A percentile compares a stretch with the other conserved stretches of the same genome.
These are phyloP conservation scores for Amiota communis DNA, from an alignment of 2,888 invertebrate genomes.

Conservation along the genomic window DNA sequence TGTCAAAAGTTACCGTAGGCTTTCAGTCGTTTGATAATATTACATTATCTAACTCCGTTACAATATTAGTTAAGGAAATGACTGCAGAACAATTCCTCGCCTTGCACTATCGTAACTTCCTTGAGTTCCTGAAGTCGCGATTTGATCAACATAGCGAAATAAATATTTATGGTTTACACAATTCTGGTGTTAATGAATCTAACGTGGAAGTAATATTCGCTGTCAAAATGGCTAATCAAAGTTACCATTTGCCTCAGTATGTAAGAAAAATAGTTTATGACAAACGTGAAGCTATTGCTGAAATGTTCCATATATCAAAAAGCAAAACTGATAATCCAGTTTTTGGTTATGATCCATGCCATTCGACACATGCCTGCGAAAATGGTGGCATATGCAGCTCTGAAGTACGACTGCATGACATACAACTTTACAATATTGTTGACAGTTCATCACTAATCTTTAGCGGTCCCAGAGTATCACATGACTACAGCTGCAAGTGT, in stretches of 20 bases:
- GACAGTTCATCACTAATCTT: slow-evolving; percentile 88
- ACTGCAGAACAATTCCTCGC: slow-evolving; percentile 84
- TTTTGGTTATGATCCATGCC: slow-evolving; percentile 87
- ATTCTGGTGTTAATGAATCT: slow-evolving; percentile 65
- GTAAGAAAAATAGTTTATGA: slow-evolving; percentile 79
- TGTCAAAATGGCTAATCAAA: slow-evolving; percentile 75
- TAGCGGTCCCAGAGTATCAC: slow-evolving; percentile 85
- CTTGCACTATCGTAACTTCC: slow-evolving; percentile 82
- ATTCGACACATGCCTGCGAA: slow-evolving; percentile 79
- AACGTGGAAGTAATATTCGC: slow-evolving; percentile 84
- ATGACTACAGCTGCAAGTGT: slow-evolving; percentile 87
- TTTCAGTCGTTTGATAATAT: slow-evolving; percentile 86
- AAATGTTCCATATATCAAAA: slow-evolving; percentile 75
- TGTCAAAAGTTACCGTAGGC: slow-evolving; percentile 89
- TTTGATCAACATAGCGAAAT: slow-evolving; percentile 79
- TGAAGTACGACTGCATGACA: slow-evolving; percentile 79
- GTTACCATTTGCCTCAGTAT: slow-evolving; percentile 79
- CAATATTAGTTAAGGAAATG: slow-evolving; percentile 82
- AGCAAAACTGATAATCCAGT: slow-evolving; percentile 73
- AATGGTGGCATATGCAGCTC: slow-evolving; percentile 86
- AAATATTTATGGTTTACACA: slow-evolving; percentile 83
- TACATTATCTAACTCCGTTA: slow-evolving; percentile 88
- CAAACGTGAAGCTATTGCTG: slow-evolving; percentile 79
- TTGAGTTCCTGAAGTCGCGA: slow-evolving; percentile 80
- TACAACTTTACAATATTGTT: slow-evolving; percentile 76